Evolutionary conservation across 2,888 invertebrate genomes (phyloP).

Genomic region (Steinernema scapterisci): DNA sequence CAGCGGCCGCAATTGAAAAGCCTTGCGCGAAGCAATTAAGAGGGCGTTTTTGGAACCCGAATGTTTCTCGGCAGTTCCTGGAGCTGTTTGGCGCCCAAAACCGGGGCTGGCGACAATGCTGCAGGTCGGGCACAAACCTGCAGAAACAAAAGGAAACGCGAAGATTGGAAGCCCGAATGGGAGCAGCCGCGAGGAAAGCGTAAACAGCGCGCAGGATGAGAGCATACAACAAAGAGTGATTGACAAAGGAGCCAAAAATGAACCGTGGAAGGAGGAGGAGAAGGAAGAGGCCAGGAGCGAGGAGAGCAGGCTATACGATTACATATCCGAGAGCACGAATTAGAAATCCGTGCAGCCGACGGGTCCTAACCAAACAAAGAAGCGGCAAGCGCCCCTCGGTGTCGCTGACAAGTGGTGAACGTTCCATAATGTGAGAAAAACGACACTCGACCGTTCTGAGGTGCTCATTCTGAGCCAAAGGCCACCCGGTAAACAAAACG

Average conservation of each 20-base stretch:
- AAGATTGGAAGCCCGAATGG: neutral
- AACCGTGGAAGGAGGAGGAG: neutral
- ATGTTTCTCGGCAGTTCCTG: neutral
- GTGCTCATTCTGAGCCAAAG: conserved; percentile 3
- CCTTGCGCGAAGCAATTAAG: conserved; percentile 20
- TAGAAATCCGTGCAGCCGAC: conserved; percentile 26
- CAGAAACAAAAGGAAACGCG: conserved; percentile 16
- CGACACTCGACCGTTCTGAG: conserved; percentile 17
- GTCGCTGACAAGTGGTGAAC: neutral
- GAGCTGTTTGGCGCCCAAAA: neutral
- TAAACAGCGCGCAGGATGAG: conserved; percentile 13
- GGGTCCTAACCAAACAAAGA: conserved; percentile 30
- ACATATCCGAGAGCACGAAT: conserved; percentile 16
- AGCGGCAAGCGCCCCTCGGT: neutral
- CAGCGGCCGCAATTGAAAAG: neutral
- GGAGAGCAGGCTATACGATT: conserved; percentile 23
- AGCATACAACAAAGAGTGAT: conserved; percentile 15
- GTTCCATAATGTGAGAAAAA: conserved; percentile 25
- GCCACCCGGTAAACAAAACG: conserved; percentile 17
- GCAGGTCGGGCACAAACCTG: neutral
- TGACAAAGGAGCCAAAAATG: conserved; percentile 6
- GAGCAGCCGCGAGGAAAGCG: neutral
- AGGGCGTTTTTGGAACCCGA: conserved; percentile 23
- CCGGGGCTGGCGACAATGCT: neutral
- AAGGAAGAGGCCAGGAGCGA: too few species aligned